Conservation (phyloP, 2,888 invertebrate species). For the Lithophane semibrunnea region DNA sequence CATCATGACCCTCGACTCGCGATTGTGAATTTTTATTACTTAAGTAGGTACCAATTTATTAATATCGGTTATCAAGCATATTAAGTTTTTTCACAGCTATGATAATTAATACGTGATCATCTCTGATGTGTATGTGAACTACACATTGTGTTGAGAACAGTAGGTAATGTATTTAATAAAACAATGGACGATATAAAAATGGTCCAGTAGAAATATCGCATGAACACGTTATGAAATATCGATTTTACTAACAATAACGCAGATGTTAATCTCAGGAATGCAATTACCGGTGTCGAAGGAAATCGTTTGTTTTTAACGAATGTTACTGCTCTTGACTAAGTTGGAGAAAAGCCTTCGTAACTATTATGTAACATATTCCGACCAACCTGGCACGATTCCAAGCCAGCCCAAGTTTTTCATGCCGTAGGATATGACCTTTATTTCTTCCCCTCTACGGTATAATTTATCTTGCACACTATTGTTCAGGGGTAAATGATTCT, state of each 20-base stretch:
- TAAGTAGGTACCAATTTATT: slow-evolving; percentile 24
- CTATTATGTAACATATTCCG: slow-evolving; percentile 60
- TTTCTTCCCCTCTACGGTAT: slow-evolving; percentile 51
- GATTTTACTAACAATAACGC: slow-evolving; percentile 15
- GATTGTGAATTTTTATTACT: slow-evolving; percentile 59
- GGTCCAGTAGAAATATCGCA: background rate
- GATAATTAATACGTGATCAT: slow-evolving; percentile 32
- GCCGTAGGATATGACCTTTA: slow-evolving; percentile 57
- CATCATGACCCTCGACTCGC: slow-evolving; percentile 56
- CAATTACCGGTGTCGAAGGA: slow-evolving; percentile 18
- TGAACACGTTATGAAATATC: slow-evolving; percentile 11
- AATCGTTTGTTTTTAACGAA: slow-evolving; percentile 46
- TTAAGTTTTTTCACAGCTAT: slow-evolving; percentile 27
- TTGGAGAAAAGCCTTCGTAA: slow-evolving; percentile 61
- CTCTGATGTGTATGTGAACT: slow-evolving; percentile 26
- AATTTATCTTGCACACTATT: slow-evolving; percentile 48
- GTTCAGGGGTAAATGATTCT: slow-evolving; percentile 57
- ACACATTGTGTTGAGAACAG: background rate
- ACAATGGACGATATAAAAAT: slow-evolving; percentile 4
- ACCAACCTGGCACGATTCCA: slow-evolving; percentile 61
- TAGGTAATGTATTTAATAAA: background rate
- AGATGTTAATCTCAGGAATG: slow-evolving; percentile 11
- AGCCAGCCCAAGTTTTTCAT: slow-evolving; percentile 40
- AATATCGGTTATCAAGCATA: slow-evolving; percentile 44
- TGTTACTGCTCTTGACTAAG: slow-evolving; percentile 39